Base-by-base conservation (phyloP, 2,888 invertebrate species). In the Philopedon plagiatum region DNA sequence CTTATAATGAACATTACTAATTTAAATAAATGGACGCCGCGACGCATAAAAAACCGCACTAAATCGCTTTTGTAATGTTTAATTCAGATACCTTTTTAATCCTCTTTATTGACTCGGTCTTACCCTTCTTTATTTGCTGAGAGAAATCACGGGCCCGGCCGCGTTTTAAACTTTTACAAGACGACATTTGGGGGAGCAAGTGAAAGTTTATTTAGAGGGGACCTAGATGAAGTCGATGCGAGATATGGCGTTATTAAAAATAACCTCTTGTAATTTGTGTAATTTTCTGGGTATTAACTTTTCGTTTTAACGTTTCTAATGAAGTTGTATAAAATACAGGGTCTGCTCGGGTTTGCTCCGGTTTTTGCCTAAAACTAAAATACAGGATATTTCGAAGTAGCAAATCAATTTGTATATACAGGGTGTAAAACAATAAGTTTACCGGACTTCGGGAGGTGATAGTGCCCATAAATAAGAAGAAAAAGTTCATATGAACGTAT, bases 101-200 rank as follows among this genome's bases (percentile, higher is more conserved):
- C 44, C 11, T 44, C 44, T 44, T 18, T 44, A 44, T 44, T 44
- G 18, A 49, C 46, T 23, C 15, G 15, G 63, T 21, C 49, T 46
- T 7, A 19, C 62, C 49, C 62, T 46, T 15, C 41, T 41, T 60
- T 39, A 15, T 21, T 19, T 21, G 21, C 11, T n/a, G 29, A 41
- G 32, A 21, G 19, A 29, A 63, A 63, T 63, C 63, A 11, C 49
- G 5, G 63, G 0, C 49, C 63, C 44, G 5, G 63, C 1, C 49
- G 49, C 44, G 18, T 29, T 62, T 63, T 32, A 49, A 49, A 49
- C 49, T 49, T 63, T 63, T 63, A 63, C 49, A 32, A 32, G 63
- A 32, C 34, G 63, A 49, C 63, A 63, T 63, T 29, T 15, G 63
- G 26, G 44, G 19, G 15, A 44, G 44, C 44, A 19, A 44, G 44